Evolutionary conservation across 35 echinoderm and acorn worm genomes (phyloP), one percentile per base, ranked within the genome.

Genomic region (Strongylocentrotus purpuratus): DNA sequence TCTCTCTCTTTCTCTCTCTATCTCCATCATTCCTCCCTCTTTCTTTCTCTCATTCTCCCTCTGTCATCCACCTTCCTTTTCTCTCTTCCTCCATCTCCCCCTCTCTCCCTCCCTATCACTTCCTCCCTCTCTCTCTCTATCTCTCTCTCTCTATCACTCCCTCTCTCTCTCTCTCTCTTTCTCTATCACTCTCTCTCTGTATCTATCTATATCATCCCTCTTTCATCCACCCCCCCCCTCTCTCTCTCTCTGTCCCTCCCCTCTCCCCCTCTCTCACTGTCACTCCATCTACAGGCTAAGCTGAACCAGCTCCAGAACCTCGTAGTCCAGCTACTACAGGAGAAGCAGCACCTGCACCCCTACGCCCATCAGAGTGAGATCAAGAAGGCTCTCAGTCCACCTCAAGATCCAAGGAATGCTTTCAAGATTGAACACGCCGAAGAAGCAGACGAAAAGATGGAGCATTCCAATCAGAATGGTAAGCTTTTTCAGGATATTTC

Each of bases 301-400:
- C 47, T 99, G 46, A 96, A 94, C 61, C 98, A 97, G 92, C 96
- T 97, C 9, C 98, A 99, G 94, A 97, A 95, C 78, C 96, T 99
- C 0, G 97, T 99, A 33, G 97, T 99, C 96, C 98, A 99, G 94
- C 89, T 99, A 20, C 91, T 99, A 2, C 97, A 96, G 85, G 97
- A 97, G 94, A 99, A 99, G 95, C 88, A 97, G 31, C 94, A 97
- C 28, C 86, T 98, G 20, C 96, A 99, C 45, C 97, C 94, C 4
- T 97, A 97, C 94, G 52, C 91, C 90, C 95, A 94, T 33, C 86
- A 35, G 88, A 65, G 31, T 94, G 94, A 33, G 58, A 94, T 94
- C 85, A 65, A 17, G 31, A 91, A 85, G 48, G 46, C 94, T 90
- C 89, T 90, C 94, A 94, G 86, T 33, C 94, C 93, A n/a, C 94